Conservation (phyloP, 2,888 invertebrate species). For the Scotopteryx bipunctaria region DNA sequence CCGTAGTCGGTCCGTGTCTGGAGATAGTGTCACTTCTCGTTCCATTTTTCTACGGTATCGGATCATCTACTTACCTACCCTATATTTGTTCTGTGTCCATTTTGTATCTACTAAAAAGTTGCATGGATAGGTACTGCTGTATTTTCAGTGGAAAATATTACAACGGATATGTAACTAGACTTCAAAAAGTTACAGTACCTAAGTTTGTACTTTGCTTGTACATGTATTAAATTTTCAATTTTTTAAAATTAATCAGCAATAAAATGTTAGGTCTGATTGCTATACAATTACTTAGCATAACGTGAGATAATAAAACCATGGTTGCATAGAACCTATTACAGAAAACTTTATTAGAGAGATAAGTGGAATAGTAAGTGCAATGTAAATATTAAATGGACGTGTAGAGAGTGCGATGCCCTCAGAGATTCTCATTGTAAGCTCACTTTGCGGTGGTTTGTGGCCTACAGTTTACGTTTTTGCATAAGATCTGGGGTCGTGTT, state of each 20-base stretch:
- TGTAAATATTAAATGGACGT: constrained; percentile 31
- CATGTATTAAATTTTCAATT: no score
- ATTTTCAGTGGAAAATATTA: no score
- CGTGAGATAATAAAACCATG: constrained; percentile 2
- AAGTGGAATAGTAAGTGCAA: constrained; percentile 25
- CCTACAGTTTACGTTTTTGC: constrained; percentile 58
- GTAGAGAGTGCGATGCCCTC: constrained; percentile 41
- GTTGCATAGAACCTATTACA: constrained; percentile 14
- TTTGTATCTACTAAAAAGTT: neutral
- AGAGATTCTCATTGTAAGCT: constrained; percentile 58
- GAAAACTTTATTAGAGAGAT: constrained; percentile 17
- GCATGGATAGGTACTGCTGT: no score
- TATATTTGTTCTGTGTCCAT: constrained; percentile 1
- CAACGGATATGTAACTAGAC: no score
- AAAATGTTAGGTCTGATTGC: no score
- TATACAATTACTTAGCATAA: no score
- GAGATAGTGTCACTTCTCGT: constrained; percentile 26
- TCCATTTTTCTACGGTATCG: constrained; percentile 29
- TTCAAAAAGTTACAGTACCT: no score
- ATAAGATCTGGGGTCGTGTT: constrained; percentile 42
- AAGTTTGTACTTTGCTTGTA: no score
- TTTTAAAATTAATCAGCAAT: no score
- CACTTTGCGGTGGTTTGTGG: constrained; percentile 62
- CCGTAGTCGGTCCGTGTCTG: constrained; percentile 19
- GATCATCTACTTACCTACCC: constrained; percentile 16